phyloP scores from a whole-genome alignment of 2,113 vertebrate species.

The Bagarius yarrelli region DNA sequence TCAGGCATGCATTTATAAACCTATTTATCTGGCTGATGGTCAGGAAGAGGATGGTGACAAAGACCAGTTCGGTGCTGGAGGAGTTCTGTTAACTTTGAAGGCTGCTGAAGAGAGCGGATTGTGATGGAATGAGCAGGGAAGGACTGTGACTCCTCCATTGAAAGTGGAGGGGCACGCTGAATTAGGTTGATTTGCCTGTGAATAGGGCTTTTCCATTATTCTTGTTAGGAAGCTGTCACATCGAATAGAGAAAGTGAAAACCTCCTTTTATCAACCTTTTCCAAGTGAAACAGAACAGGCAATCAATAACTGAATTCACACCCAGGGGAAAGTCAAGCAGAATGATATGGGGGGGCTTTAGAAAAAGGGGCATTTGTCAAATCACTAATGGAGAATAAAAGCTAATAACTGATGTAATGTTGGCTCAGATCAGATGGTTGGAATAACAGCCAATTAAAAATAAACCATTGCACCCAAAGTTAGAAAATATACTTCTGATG shows the following conservation, averaged over 20 bases:
- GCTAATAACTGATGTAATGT: conserved; percentile 81
- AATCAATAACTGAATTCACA: conserved; percentile 95
- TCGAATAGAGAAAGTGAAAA: conserved; percentile 98
- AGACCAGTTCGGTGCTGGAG: conserved; percentile 72
- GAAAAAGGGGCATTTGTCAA: conserved; percentile 81
- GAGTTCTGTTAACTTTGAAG: conserved; percentile 86
- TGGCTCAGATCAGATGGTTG: conserved; percentile 71
- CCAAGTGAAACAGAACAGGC: conserved; percentile 90
- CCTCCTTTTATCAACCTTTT: conserved; percentile 95
- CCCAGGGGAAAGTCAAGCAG: conserved; percentile 91
- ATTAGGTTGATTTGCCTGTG: conserved; percentile 99
- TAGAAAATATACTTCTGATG: conserved; percentile 19
- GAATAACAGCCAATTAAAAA: conserved; percentile 62
- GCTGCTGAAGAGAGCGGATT: conserved; percentile 85
- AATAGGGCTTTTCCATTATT: conserved; percentile 98
- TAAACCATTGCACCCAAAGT: conserved; percentile 44
- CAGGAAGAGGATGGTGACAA: conserved; percentile 63
- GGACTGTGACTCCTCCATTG: conserved; percentile 91
- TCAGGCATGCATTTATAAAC: conserved; percentile 68
- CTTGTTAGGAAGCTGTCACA: conserved; percentile 99
- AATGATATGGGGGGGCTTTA: conserved; percentile 81
- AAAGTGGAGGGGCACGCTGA: conserved; percentile 94
- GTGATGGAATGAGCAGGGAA: conserved; percentile 93
- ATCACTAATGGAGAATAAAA: conserved; percentile 76
- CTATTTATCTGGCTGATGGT: conserved; percentile 66